Conservation (phyloP, 37 sponge, comb jelly and placozoan genomes). For the Corticium candelabrum region DNA sequence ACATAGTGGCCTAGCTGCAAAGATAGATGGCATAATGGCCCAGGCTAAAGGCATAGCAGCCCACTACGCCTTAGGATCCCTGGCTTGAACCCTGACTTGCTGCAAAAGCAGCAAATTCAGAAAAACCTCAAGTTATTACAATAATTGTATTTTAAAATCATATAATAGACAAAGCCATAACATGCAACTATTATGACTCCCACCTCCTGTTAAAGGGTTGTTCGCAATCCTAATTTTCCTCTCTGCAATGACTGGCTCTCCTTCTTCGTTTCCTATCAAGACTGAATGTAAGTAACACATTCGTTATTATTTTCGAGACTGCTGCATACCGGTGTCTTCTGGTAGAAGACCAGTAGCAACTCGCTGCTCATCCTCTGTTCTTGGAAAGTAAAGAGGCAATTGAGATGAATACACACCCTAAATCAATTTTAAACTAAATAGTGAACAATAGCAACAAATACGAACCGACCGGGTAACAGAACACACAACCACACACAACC, state of each 20-base stretch:
- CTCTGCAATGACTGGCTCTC: constrained; percentile 78
- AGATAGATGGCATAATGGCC: no score
- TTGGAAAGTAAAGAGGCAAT: constrained; percentile 70
- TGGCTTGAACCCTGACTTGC: no score
- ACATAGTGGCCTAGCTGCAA: no score
- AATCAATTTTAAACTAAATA: background rate
- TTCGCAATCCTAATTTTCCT: constrained; percentile 56
- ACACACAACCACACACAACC: no score
- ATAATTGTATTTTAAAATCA: no score
- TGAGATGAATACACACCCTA: constrained; percentile 2
- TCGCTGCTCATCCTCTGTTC: constrained; percentile 53
- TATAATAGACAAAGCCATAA: background rate
- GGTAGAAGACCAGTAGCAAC: constrained; percentile 48
- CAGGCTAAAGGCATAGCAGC: no score
- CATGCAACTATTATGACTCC: background rate
- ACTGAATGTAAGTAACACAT: no score
- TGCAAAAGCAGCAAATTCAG: no score
- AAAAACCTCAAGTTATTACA: no score
- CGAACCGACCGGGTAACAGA: no score
- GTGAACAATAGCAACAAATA: constrained; percentile 34
- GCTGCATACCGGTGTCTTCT: constrained; percentile 48
- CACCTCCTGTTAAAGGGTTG: constrained; percentile 17
- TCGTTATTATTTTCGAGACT: no score
- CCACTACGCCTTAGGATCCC: no score
- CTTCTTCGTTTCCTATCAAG: constrained; percentile 47